Percentiles rank a stretch among this genome's conserved stretches.
These are phyloP conservation scores for Arizona elegans DNA, from an alignment of 2,113 vertebrate genomes.

Conservation along the genomic window DNA sequence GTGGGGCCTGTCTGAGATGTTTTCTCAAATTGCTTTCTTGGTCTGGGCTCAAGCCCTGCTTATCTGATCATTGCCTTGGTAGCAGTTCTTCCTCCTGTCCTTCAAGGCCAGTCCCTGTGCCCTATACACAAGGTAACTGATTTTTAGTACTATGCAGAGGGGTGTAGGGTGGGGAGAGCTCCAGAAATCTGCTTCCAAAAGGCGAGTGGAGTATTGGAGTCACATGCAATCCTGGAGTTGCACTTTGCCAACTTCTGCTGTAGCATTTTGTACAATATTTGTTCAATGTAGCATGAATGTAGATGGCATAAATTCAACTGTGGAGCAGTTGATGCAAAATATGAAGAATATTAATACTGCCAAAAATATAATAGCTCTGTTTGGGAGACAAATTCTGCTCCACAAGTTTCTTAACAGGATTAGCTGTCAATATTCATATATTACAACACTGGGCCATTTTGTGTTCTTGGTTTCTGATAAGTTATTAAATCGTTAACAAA, in stretches of 20 bases:
- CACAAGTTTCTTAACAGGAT: neutral
- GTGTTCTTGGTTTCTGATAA: conserved; percentile 9
- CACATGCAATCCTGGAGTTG: neutral
- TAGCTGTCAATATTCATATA: neutral
- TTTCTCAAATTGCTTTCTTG: neutral
- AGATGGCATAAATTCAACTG: neutral
- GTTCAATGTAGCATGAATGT: too few relatives aligned
- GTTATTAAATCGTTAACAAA: conserved; percentile 38
- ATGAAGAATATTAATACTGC: neutral
- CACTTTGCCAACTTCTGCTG: neutral
- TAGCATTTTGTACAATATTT: neutral
- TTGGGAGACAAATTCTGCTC: neutral
- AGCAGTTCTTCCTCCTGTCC: neutral
- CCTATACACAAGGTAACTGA: neutral
- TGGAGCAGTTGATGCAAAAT: neutral
- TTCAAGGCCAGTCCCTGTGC: neutral
- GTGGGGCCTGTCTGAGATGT: neutral
- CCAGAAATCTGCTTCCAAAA: neutral
- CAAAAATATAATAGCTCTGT: neutral
- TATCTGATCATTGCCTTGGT: neutral
- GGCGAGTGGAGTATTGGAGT: neutral
- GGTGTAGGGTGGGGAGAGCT: neutral
- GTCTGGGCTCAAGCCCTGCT: neutral
- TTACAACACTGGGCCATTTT: neutral
- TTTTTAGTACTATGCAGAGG: neutral